Percentiles rank a stretch among this genome's conserved stretches.
Evolutionary conservation across 1,140 invertebrate genomes (phyloP).

Genomic region (Drosophila bipectinata): DNA sequence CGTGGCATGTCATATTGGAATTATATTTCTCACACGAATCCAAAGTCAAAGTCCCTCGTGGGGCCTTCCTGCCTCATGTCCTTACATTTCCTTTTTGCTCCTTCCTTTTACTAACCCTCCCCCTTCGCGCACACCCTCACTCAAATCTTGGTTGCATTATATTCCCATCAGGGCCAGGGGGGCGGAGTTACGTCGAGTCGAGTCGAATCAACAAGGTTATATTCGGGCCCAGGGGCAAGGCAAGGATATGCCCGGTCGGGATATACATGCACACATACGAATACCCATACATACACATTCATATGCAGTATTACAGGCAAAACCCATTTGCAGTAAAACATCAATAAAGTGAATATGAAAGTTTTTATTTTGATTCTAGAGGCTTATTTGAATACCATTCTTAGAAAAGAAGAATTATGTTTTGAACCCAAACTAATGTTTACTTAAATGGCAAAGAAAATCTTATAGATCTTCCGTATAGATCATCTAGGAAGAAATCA

Average conservation of each 20-base stretch:
- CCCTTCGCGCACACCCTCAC: background rate
- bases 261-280: background rate
- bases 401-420: no score
- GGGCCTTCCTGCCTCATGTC: slow-evolving; percentile 1
- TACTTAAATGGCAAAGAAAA: no score
- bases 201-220: slow-evolving; percentile 45
- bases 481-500: no score
- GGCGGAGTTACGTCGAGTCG: slow-evolving; percentile 17
- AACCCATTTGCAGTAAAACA: background rate
- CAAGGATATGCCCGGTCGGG: slow-evolving; percentile 16
- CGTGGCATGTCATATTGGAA: slow-evolving; percentile 53
- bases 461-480: no score
- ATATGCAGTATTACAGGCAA: background rate
- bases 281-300: no score
- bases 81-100: background rate
- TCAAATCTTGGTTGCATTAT: slow-evolving; percentile 48
- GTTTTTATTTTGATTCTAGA: background rate
- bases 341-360: background rate
- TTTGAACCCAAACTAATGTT: no score
- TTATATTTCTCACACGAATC: slow-evolving; percentile 52
- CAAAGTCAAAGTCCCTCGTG: slow-evolving; percentile 37
- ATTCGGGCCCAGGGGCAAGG: slow-evolving; percentile 28
- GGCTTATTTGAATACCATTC: no score
- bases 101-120: no score
- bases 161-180: slow-evolving; percentile 41